Percentiles rank a stretch among this genome's conserved stretches.
Conservation (phyloP, 30 jellyfish, hydroid and myxozoan species). For the Clytia hemisphaerica region DNA sequence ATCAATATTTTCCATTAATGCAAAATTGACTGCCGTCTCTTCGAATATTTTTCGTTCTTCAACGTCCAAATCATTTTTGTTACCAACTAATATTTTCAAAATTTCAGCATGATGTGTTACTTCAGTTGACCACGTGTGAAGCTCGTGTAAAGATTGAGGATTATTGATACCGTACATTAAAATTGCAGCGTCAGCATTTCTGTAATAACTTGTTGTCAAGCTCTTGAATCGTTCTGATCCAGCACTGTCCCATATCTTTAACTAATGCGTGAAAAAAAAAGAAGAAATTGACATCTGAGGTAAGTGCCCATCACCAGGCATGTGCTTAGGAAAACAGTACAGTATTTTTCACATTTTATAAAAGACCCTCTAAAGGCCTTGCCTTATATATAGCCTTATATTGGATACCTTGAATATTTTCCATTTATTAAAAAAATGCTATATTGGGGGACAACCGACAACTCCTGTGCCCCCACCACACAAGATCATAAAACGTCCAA, state of each 20-base stretch:
- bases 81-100: constrained; percentile 66
- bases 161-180: constrained; percentile 62
- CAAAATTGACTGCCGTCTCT: constrained; percentile 77
- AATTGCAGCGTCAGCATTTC: constrained; percentile 95
- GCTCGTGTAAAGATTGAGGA: constrained; percentile 53
- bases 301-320: too few species aligned
- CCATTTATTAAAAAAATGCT: too few species aligned
- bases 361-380: too few species aligned
- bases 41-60: constrained; percentile 51
- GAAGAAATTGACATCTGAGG: too few species aligned
- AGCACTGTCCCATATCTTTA: constrained; percentile 97
- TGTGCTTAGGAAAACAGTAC: too few species aligned
- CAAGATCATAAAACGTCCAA: too few species aligned
- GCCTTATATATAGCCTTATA: too few species aligned
- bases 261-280: too few species aligned
- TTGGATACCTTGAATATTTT: too few species aligned
- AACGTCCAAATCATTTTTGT: constrained; percentile 68
- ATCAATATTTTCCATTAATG: constrained; percentile 70
- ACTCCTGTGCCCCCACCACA: too few species aligned
- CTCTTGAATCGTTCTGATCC: constrained; percentile 87
- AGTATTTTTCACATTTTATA: too few species aligned
- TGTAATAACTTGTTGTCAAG: constrained; percentile 71
- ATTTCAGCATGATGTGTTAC: constrained; percentile 53
- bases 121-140: constrained; percentile 75
- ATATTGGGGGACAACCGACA: too few species aligned